Evolutionary conservation across 2,888 invertebrate genomes (phyloP), one percentile per base, ranked within the genome.

Genomic region (Hirtodrosophila histrioides): DNA sequence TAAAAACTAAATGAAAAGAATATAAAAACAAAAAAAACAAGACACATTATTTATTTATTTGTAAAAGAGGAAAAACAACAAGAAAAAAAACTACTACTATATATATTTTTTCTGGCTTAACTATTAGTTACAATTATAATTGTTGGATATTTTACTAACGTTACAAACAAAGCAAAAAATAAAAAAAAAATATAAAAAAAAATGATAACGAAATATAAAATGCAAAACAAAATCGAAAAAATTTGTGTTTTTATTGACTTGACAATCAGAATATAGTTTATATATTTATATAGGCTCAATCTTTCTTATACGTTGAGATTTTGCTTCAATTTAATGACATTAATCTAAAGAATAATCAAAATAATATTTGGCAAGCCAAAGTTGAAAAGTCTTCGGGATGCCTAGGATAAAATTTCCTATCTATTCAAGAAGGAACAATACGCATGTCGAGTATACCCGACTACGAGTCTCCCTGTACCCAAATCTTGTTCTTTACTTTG

Each of bases 111-210:
- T 86, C 75, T 86, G 85, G 81, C 82, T 84, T 84, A 78, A 81
- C 74, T 88, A 81, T 85, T 85, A 88, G 88, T 85, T 85, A 81
- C 72, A 78, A 88, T 84, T 81, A 78, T 78, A 88, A 78, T 86
- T 85, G 88, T 85, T 85, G 85, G 84, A 88, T 80, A 86, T 88
- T 85, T 85, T 85, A 85, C 88, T 85, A 85, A 85, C 88, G 86
- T 86, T 85, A 81, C 75, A 73, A 70, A 84, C 74, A 85, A 76
- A 71, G 58, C 49, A 64, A 69, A 55, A 54, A 60, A 62, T 31
- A 56, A 45, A 49, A 50, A 69, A 54, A 53, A 56, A 69, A 60
- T 55, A 60, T 50, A 56, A 50, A 57, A 62, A 66, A 64, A 63
- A 72, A 58, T 48, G 49, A 69, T 63, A 69, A 78, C 74, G 65